phyloP scores from a whole-genome alignment of 2,113 vertebrate species.

The Ceyx cyanopectus region DNA sequence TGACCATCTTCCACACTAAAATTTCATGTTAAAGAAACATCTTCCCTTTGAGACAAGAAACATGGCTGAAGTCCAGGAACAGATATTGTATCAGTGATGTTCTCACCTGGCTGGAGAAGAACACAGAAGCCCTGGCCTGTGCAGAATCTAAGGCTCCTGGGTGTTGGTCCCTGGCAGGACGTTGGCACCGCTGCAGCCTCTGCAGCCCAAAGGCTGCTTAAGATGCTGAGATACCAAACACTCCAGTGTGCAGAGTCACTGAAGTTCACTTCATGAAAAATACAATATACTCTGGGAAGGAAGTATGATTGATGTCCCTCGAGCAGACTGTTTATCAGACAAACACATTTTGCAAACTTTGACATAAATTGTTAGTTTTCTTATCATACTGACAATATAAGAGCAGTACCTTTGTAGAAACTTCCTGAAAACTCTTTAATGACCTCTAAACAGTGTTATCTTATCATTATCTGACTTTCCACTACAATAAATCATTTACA shows the following conservation, averaged over 20 bases:
- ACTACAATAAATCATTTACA: conserved; percentile 84
- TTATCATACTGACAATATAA: conserved; percentile 78
- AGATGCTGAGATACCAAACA: conserved; percentile 49
- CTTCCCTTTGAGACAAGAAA: background rate
- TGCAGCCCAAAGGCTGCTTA: conserved; percentile 13
- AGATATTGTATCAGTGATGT: background rate
- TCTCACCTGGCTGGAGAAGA: background rate
- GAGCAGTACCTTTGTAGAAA: conserved; percentile 76
- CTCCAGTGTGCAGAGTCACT: conserved; percentile 68
- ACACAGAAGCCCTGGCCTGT: background rate
- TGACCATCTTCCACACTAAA: background rate
- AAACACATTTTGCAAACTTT: conserved; percentile 84
- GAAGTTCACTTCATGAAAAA: conserved; percentile 83
- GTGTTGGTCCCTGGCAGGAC: background rate
- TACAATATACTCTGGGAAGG: conserved; percentile 71
- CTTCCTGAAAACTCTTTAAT: conserved; percentile 82
- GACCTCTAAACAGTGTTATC: conserved; percentile 85
- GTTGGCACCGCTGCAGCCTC: background rate
- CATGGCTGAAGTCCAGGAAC: background rate
- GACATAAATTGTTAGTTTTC: conserved; percentile 84
- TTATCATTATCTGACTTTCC: conserved; percentile 81
- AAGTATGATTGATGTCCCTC: conserved; percentile 80
- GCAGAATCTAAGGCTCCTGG: background rate
- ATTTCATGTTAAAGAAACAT: background rate
- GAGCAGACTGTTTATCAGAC: conserved; percentile 85